Conservation (phyloP, 2,113 vertebrate genomes). For the Struthio camelus region DNA sequence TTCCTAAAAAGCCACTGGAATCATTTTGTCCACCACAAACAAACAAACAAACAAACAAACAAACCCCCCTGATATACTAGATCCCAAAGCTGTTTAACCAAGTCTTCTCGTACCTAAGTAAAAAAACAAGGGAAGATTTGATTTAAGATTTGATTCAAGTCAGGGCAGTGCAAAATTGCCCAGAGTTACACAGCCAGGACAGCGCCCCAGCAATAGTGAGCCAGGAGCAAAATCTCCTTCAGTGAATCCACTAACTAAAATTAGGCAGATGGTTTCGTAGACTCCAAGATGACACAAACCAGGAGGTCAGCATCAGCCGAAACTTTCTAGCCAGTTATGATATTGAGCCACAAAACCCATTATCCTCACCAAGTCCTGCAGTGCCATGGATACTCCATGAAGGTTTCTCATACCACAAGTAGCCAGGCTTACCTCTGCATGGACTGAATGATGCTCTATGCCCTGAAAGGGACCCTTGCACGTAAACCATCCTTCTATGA, state of each 20-base stretch:
- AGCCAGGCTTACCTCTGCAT: neutral
- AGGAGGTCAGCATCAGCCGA: neutral
- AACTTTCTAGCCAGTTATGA: neutral
- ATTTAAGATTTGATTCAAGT: neutral
- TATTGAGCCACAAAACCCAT: neutral
- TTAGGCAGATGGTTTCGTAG: neutral
- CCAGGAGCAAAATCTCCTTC: neutral
- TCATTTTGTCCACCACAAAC: neutral
- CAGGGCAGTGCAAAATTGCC: neutral
- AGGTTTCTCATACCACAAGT: neutral
- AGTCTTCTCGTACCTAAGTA: neutral
- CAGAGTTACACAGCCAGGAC: neutral
- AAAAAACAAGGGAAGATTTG: neutral
- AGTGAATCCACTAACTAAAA: neutral
- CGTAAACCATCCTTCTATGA: neutral
- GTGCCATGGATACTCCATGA: neutral
- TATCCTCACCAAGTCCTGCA: neutral
- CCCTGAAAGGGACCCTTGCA: neutral
- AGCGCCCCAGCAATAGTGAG: neutral
- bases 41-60: neutral
- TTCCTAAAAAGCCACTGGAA: neutral
- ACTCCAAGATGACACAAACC: neutral
- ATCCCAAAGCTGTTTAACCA: neutral
- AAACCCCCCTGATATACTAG: neutral
- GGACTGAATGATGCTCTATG: neutral